Percentiles rank a stretch among this genome's conserved stretches.
phyloP scores from a whole-genome alignment of 2,797 vertebrate species.

The Catharus ustulatus region DNA sequence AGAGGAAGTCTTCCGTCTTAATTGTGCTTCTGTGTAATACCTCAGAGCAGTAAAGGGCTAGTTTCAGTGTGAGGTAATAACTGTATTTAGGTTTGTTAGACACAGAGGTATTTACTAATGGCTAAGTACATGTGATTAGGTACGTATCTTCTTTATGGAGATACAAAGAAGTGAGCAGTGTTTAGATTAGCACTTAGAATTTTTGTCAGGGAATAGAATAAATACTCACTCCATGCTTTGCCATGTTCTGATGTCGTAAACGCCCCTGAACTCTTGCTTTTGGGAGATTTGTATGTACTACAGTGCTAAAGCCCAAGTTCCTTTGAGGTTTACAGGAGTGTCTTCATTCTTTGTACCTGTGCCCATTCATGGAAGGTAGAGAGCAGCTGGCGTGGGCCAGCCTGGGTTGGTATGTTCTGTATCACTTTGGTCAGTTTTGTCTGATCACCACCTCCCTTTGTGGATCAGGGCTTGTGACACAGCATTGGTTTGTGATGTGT shows the following conservation, averaged over 20 bases:
- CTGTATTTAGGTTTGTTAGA: not conserved
- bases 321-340: not conserved
- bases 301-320: not conserved
- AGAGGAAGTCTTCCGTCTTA: not conserved
- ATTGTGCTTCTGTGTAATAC: not conserved
- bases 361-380: fast-evolving
- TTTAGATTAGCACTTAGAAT: not conserved
- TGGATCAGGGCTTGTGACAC: not conserved
- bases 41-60: constrained; percentile 48
- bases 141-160: not conserved
- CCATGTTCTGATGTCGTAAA: not conserved
- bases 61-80: not conserved
- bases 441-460: not conserved
- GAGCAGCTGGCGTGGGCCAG: fast-evolving
- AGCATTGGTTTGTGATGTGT: fast-evolving
- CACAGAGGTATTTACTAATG: not conserved
- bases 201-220: not conserved
- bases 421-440: not conserved
- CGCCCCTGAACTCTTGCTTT: not conserved
- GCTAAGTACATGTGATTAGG: not conserved
- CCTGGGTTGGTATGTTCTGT: not conserved
- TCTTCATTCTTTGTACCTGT: not conserved
- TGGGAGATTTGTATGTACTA: not conserved
- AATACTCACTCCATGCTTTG: not conserved
- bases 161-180: not conserved